Evolutionary conservation across 1,140 invertebrate species (phyloP), one percentile per base, ranked within the genome.

Genomic region (Stegodyphus dumicola): DNA sequence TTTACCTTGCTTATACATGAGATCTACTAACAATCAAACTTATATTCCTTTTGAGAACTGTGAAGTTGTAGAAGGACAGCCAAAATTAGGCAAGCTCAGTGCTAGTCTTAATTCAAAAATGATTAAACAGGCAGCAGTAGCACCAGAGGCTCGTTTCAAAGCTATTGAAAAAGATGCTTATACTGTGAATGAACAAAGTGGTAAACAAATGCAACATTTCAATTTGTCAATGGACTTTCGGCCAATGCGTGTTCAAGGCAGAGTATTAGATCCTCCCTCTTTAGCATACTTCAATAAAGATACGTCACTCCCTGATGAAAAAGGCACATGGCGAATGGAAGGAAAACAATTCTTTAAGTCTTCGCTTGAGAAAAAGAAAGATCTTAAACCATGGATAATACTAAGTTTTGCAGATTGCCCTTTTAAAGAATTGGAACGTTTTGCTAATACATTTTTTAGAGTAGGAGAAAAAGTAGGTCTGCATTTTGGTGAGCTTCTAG

Each of bases 11-110:
- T 74, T 90, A 7, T 85, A 87, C 66, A 89, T 90, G 51, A 89
- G 90, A 56, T 87, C 69, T 48, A 33, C 51, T 10, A 81, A 71
- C 7, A 86, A 87, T 56, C 18, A 18, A 2, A 89, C 88, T 65
- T 89, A 89, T 83, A 88, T 91, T 13, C 90, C 90, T 2, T 54
- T 90, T 6, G 90, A 91, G 87, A 84, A 90, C 9, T 91, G 90
- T 75, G 13, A 73, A 18, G 56, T 91, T 13, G 81, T 89, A 15
- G 69, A 84, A 18, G 89, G 89, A 48, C 90, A 91, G 83, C 75
- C 77, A 17, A 80, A 78, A 33, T 65, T 78, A 7, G 77, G 78
- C 18, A 87, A 88, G 54, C 54, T 89, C 48, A 83, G 17, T 49
- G 48, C 33, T 11, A 18, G 69, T 48, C 67, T 87, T 33, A 84